phyloP scores from a whole-genome alignment of 2,797 vertebrate genomes.

The Cynopterus sphinx region DNA sequence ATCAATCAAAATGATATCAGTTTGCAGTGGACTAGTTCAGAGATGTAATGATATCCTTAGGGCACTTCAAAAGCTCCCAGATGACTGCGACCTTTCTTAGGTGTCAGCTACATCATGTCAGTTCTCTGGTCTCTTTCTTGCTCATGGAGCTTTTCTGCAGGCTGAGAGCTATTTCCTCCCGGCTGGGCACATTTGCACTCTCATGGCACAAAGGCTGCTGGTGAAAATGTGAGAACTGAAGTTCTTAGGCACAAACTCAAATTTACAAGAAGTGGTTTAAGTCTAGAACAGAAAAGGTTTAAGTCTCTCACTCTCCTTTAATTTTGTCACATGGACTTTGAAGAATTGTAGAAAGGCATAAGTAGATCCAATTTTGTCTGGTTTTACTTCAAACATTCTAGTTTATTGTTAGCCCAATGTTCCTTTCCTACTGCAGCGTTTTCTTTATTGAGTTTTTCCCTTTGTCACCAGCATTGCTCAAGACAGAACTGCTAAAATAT shows the following conservation, averaged over 20 bases:
- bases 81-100: background rate
- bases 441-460: constrained; percentile 56
- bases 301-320: background rate
- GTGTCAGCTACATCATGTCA: background rate
- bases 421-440: constrained; percentile 40
- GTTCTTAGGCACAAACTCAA: background rate
- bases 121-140: background rate
- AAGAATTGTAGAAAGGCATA: background rate
- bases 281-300: background rate
- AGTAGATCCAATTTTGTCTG: background rate
- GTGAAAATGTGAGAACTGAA: background rate
- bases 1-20: background rate
- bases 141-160: background rate
- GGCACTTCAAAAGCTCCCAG: background rate
- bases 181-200: background rate
- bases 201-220: background rate
- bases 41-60: accelerated
- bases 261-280: background rate
- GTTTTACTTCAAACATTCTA: constrained; percentile 12
- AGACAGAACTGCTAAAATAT: constrained; percentile 42
- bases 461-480: constrained; percentile 34
- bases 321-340: background rate
- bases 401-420: background rate
- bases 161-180: background rate
- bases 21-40: background rate